These are phyloP conservation scores for Anas bernieri DNA, from an alignment of 2,797 vertebrate genomes.

Conservation along the genomic window DNA sequence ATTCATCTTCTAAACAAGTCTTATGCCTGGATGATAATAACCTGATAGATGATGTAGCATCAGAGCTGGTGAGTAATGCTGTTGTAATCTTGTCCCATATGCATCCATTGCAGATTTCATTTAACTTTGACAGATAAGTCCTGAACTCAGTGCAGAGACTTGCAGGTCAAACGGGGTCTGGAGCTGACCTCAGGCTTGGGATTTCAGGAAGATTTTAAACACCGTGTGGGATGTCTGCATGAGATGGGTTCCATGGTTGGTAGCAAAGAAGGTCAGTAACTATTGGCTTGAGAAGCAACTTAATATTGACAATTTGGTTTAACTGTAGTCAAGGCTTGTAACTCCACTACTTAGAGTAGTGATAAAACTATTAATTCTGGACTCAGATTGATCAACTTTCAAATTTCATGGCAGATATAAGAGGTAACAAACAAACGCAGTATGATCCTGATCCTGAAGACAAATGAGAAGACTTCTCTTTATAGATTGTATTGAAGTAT, in stretches of 20 bases:
- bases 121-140: not conserved
- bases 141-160: not conserved
- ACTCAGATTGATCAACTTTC: not conserved
- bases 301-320: not conserved
- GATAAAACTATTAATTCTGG: not conserved
- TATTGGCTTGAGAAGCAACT: not conserved
- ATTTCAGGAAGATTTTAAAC: not conserved
- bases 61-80: conserved; percentile 83
- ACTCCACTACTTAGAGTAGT: not conserved
- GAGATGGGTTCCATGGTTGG: not conserved
- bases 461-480: not conserved
- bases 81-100: accelerated
- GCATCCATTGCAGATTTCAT: not conserved
- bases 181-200: not conserved
- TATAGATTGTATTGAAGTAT: too few relatives aligned
- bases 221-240: not conserved
- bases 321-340: not conserved
- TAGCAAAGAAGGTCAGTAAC: not conserved
- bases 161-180: not conserved
- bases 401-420: not conserved
- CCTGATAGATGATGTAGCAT: conserved; percentile 78
- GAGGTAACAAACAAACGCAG: not conserved
- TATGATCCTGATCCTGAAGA: not conserved
- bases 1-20: conserved; percentile 77
- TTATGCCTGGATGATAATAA: conserved; percentile 83